Evolutionary conservation across 2,113 vertebrate species (phyloP).

Genomic region (Xenotilapia flavipinnis): DNA sequence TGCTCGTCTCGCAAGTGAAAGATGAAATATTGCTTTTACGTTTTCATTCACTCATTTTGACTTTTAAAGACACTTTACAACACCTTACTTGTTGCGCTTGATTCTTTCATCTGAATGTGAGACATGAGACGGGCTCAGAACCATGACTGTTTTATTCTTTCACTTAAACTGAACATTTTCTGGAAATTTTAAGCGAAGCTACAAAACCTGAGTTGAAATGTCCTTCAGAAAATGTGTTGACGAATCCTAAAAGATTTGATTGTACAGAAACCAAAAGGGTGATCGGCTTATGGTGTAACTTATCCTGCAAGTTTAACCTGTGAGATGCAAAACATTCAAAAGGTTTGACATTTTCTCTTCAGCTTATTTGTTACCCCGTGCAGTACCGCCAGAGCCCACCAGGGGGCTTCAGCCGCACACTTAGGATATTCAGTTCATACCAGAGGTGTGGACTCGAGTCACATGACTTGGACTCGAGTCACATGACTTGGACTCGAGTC

Average conservation of each 20-base stretch:
- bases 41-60: not conserved
- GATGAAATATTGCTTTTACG: not conserved
- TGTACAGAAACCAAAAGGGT: not conserved
- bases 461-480: too few species aligned
- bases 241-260: not conserved
- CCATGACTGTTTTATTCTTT: not conserved
- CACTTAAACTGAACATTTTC: not conserved
- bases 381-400: not conserved
- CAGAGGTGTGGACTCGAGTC: too few species aligned
- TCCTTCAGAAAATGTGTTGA: not conserved
- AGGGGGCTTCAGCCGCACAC: not conserved
- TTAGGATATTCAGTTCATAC: not conserved
- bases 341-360: not conserved
- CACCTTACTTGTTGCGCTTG: accelerated
- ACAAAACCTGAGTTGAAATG: not conserved
- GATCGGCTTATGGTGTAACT: not conserved
- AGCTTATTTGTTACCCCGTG: accelerated
- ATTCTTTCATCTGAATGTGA: not conserved
- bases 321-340: not conserved
- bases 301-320: not conserved
- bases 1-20: not conserved
- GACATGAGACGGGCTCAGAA: accelerated
- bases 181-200: not conserved
- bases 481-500: too few species aligned
- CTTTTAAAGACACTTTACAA: not conserved